phyloP scores from a whole-genome alignment of 2,797 vertebrate species.

The Aplochiton taeniatus region DNA sequence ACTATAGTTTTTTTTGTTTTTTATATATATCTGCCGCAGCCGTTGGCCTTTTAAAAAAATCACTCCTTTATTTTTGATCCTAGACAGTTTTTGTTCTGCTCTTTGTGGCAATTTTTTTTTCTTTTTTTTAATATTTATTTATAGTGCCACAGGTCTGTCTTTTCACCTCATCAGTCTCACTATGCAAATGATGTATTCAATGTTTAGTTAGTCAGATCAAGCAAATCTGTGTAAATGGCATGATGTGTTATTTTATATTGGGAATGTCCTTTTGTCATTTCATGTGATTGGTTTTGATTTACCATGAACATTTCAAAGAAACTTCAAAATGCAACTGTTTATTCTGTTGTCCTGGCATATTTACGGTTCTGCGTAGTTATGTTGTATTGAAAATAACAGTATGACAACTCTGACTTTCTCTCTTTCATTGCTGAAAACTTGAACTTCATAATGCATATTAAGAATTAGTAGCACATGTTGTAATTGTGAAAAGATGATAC shows the following conservation, averaged over 20 bases:
- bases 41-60: constrained; percentile 54
- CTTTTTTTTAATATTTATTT: constrained; percentile 54
- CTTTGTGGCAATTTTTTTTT: constrained; percentile 22
- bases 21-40: constrained; percentile 15
- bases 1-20: neutral
- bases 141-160: constrained; percentile 67
- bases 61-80: constrained; percentile 42
- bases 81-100: constrained; percentile 42
- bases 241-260: constrained; percentile 22
- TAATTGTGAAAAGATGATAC: constrained; percentile 4
- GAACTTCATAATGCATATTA: constrained; percentile 38
- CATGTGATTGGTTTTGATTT: constrained; percentile 31
- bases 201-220: constrained; percentile 76
- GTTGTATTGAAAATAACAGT: constrained; percentile 14
- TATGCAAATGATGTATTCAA: constrained; percentile 94
- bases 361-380: constrained; percentile 43
- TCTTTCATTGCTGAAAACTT: constrained; percentile 42
- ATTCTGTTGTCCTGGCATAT: constrained; percentile 42
- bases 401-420: constrained; percentile 28
- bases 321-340: constrained; percentile 47
- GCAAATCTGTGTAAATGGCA: constrained; percentile 47
- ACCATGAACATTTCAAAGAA: constrained; percentile 29
- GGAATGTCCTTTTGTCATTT: constrained; percentile 19
- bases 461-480: constrained; percentile 5
- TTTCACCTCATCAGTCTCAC: constrained; percentile 76